These are phyloP conservation scores for Castor canadensis DNA, from an alignment of 2,113 vertebrate genomes.

Conservation along the genomic window DNA sequence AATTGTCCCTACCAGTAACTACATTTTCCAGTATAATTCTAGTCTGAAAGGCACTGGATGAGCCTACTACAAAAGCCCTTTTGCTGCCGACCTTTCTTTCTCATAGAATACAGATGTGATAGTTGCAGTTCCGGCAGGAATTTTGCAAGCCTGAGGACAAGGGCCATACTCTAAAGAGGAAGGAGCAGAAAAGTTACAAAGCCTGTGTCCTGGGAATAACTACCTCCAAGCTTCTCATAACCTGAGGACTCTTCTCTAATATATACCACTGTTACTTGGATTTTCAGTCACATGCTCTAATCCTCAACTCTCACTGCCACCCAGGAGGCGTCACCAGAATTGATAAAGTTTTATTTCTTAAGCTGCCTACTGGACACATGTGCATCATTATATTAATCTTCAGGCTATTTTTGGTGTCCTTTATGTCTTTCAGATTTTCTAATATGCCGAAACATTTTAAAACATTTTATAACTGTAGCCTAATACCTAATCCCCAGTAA, in stretches of 20 bases:
- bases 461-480: not conserved
- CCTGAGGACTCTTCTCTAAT: not conserved
- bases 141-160: not conserved
- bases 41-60: not conserved
- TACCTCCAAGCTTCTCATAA: not conserved
- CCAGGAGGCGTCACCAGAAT: not conserved
- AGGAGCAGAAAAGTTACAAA: not conserved
- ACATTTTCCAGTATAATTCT: not conserved
- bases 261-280: not conserved
- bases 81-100: not conserved
- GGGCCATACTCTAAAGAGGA: not conserved
- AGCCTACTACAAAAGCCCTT: not conserved
- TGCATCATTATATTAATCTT: conserved; percentile 28
- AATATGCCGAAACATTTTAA: conserved; percentile 17
- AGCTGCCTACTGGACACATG: not conserved
- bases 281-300: not conserved
- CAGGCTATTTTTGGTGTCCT: conserved; percentile 11
- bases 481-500: conserved; percentile 17
- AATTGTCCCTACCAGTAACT: not conserved
- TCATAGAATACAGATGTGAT: not conserved
- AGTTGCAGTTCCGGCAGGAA: not conserved
- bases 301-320: not conserved
- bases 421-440: conserved; percentile 16
- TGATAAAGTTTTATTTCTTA: not conserved
- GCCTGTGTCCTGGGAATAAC: not conserved